These are phyloP conservation scores for Drosophila prosaltans DNA, from an alignment of 1,140 invertebrate genomes.

Conservation along the genomic window DNA sequence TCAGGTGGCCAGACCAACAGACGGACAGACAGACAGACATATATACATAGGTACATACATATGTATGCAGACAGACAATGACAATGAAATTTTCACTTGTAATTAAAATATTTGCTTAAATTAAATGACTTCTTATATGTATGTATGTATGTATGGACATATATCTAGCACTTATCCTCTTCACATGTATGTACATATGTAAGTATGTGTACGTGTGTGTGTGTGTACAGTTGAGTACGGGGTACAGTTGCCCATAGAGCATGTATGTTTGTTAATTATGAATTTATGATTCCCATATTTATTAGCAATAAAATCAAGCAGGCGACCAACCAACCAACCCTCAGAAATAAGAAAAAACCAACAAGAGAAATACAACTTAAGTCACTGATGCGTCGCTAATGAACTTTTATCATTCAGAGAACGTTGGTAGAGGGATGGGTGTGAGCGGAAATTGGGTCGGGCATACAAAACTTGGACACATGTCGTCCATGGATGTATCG, in stretches of 20 bases:
- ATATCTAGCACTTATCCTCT: neutral
- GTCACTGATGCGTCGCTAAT: slow-evolving; percentile 72
- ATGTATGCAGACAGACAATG: slow-evolving; percentile 17
- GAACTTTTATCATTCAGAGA: slow-evolving; percentile 66
- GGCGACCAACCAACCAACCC: slow-evolving; percentile 48
- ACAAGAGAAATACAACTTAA: slow-evolving; percentile 32
- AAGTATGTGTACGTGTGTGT: neutral
- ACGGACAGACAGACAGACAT: slow-evolving; percentile 9
- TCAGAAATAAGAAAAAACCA: slow-evolving; percentile 15
- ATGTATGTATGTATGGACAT: neutral
- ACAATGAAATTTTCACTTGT: slow-evolving; percentile 38
- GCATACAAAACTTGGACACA: slow-evolving; percentile 16
- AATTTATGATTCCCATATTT: slow-evolving; percentile 78
- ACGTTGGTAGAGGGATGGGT: neutral
- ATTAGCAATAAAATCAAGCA: slow-evolving; percentile 74
- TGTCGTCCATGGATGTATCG: slow-evolving; percentile 22
- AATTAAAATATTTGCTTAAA: slow-evolving; percentile 79
- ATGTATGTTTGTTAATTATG: slow-evolving; percentile 80
- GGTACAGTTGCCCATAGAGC: slow-evolving; percentile 25
- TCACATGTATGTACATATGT: neutral
- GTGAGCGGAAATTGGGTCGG: neutral
- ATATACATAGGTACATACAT: neutral
- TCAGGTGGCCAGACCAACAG: slow-evolving; percentile 33
- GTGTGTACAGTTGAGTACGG: neutral
- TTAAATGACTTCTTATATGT: slow-evolving; percentile 20